Conservation (phyloP, 2,797 vertebrate genomes). For the Pseudotriccus pelzelni region DNA sequence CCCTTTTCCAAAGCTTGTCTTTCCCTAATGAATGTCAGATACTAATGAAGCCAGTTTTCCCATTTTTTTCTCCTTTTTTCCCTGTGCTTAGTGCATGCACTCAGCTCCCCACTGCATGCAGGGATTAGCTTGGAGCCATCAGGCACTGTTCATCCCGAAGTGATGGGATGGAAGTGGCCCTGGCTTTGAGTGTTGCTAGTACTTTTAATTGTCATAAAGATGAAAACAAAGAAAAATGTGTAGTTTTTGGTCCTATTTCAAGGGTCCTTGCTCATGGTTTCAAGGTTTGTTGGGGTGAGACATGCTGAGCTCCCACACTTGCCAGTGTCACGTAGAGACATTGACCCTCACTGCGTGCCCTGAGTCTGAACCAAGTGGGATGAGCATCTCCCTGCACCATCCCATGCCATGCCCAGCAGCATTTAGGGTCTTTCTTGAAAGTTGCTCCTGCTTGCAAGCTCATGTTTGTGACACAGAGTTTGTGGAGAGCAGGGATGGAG, state of each 20-base stretch:
- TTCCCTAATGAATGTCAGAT: not conserved
- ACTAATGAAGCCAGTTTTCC: not conserved
- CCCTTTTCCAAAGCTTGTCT: not conserved
- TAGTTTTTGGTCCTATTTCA: accelerated
- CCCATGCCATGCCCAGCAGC: not conserved
- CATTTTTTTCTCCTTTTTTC: not conserved
- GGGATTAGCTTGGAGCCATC: not conserved
- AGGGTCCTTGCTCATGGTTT: not conserved
- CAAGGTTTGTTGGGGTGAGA: not conserved
- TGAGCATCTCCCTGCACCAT: not conserved
- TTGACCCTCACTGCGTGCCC: accelerated
- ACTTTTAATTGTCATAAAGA: not conserved
- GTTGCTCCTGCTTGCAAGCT: not conserved
- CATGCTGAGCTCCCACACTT: accelerated
- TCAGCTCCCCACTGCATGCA: not conserved
- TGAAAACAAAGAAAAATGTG: not conserved
- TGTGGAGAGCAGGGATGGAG: not conserved
- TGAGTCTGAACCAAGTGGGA: not conserved
- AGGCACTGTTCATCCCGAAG: not conserved
- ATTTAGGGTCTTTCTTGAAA: not conserved
- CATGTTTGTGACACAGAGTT: not conserved
- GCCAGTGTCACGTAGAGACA: not conserved
- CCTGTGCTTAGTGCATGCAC: not conserved
- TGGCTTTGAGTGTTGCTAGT: not conserved
- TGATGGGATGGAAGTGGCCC: not conserved